Evolutionary conservation across 2,888 invertebrate species (phyloP), one percentile per base, ranked within the genome.

Genomic region (Nomada lathburiana): DNA sequence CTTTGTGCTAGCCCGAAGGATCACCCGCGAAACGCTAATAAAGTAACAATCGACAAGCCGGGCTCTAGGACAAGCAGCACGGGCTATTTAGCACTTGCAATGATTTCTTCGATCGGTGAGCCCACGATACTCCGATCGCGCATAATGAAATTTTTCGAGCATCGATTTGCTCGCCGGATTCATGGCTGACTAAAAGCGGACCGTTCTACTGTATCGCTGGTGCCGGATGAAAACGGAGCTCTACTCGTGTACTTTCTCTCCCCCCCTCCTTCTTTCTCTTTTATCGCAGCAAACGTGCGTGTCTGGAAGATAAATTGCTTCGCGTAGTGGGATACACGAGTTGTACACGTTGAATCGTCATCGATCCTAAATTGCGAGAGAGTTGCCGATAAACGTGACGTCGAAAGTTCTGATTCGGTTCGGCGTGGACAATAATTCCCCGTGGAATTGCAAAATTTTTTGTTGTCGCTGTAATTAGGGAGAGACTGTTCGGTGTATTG

Each of bases 21-120:
- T 80, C 67, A 44, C 78, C 62, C 71, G 75, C 53, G 80, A 74
- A 47, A 75, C 59, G 74, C 67, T 76, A 81, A 83, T 87, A 76
- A 85, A 81, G 78, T 70, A 79, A 78, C 87, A 60, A 70, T 73
- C 69, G 71, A 47, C 67, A 16, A 60, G 36, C 36, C 3, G 68
- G 59, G 26, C 52, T 16, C 26, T 10, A 13, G 16, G 9, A 50
- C 13, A 11, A 26, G 44, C 50, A 20, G 26, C 52, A 1, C 42
- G 42, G 55, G 73, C 57, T 62, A 36, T 83, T 67, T 63, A 76
- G n/a, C 75, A 55, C 68, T 57, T 53, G 69, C 76, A 78, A 84
- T 73, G 65, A 80, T 57, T 60, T 59, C 70, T 76, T 29, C 73
- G 74, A 59, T 74, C 75, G 64, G 44, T 68, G 77, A 77, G 73